These are phyloP conservation scores for Xestobium rufovillosum DNA, from an alignment of 2,888 invertebrate species.

Conservation along the genomic window DNA sequence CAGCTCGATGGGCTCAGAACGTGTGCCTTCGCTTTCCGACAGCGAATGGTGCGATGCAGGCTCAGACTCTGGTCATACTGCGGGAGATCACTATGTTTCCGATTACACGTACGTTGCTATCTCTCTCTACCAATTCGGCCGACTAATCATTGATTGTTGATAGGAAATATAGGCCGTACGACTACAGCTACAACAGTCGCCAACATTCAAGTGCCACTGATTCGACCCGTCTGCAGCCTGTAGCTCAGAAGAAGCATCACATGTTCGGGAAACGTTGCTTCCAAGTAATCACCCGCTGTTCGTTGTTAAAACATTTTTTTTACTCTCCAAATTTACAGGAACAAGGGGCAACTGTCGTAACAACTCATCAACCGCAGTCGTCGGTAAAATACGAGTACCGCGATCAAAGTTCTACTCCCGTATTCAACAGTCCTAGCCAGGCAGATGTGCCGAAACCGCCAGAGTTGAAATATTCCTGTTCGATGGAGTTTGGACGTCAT, in stretches of 20 bases:
- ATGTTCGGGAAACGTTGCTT: constrained; percentile 86
- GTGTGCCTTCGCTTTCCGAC: constrained; percentile 81
- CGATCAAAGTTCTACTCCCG: constrained; percentile 34
- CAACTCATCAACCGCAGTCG: constrained; percentile 32
- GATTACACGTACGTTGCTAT: constrained; percentile 56
- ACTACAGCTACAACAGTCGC: constrained; percentile 57
- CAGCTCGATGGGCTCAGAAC: constrained; percentile 87
- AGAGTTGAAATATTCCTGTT: constrained; percentile 64
- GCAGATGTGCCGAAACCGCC: constrained; percentile 47
- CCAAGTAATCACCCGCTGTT: constrained; percentile 53
- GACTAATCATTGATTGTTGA: no score
- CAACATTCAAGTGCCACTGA: constrained; percentile 45
- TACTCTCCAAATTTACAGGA: no score
- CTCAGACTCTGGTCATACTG: constrained; percentile 68
- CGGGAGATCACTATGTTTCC: constrained; percentile 58
- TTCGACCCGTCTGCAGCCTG: constrained; percentile 52
- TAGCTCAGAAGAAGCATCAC: constrained; percentile 85
- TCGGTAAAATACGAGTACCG: constrained; percentile 55
- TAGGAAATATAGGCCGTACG: constrained; percentile 67
- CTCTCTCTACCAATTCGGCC: no score
- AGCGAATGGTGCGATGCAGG: constrained; percentile 87
- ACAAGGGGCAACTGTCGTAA: constrained; percentile 28
- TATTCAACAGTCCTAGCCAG: constrained; percentile 36
- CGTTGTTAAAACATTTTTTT: no score
- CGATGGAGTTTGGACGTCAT: constrained; percentile 54